Base-by-base conservation (phyloP, 2,797 vertebrate genomes). In the Manis crassicaudata region DNA sequence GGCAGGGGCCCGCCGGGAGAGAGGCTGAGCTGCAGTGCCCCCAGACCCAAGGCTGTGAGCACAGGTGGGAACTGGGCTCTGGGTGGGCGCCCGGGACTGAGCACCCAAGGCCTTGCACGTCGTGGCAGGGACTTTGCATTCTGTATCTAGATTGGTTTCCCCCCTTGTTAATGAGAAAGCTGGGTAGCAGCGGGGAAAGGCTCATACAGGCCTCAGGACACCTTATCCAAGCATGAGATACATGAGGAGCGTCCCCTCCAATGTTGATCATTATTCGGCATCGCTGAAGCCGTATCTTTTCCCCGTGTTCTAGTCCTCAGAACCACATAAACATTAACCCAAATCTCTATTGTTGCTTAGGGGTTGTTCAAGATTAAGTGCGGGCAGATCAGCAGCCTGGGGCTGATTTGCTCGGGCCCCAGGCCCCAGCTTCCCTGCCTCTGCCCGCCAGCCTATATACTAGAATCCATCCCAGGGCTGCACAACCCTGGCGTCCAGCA, bases 31-130 rank as follows among this genome's bases (percentile, higher is more conserved):
- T 3, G 8, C 14, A 3, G 32, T 1, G 7, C 7, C 1, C 12
- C n/a, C 82, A 35, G 18, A 13, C 5, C 10, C 4, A 2, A 1
- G 35, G 60, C 62, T 20, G 7, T 0, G 29, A 0, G 1, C 29
- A 2, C 18, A 65, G 50, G 65, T 4, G 10, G 32, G 29, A 62
- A 35, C 27, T 4, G 0, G n/a, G 5, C 10, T 79, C 32, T 3
- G 43, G 17, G 14, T 20, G 52, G 54, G 77, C 1, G 3, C 29
- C 27, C 32, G 2, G 46, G 46, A 11, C n/a, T 0, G 7, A 8
- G 21, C 14, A 7, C 12, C 4, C 20, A 37, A 46, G 58, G 40
- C 29, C 67, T 62, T 32, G 0, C 6, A 5, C 14, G 16, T 25
- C 1, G 25, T 2, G 4, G 11, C 40, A 13, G 29, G 70, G 23